A percentile compares a stretch with the other conserved stretches of the same genome.
Evolutionary conservation across 2,113 vertebrate species (phyloP).

Genomic region (Calyptomena viridis): DNA sequence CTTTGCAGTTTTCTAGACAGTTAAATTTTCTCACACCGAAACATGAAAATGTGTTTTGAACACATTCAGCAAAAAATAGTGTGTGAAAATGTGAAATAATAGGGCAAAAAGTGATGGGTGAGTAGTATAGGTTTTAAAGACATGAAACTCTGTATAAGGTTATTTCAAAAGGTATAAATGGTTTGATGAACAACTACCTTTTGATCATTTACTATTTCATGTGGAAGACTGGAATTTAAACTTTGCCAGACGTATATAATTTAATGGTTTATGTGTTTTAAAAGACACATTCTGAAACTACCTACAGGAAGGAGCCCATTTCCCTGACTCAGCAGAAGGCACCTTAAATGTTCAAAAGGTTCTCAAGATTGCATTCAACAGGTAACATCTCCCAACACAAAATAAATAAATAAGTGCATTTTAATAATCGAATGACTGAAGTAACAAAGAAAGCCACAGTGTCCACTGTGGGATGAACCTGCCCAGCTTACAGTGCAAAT

Average conservation of each 20-base stretch:
- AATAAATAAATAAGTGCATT: neutral
- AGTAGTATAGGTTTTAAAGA: neutral
- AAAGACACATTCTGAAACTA: neutral
- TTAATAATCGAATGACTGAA: neutral
- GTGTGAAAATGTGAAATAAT: neutral
- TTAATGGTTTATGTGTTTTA: neutral
- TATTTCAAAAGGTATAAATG: neutral
- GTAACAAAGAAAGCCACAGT: neutral
- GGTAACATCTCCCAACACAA: neutral
- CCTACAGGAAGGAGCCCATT: neutral
- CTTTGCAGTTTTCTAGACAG: neutral
- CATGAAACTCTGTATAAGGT: neutral
- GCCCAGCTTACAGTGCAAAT: neutral
- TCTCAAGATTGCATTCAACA: neutral
- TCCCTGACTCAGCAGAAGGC: neutral
- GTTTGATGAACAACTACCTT: neutral
- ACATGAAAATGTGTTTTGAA: neutral
- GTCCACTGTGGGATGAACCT: neutral
- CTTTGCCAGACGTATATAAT: neutral
- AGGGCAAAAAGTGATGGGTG: neutral
- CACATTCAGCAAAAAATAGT: neutral
- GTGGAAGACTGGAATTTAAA: neutral
- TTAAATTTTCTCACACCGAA: neutral
- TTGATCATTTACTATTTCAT: neutral
- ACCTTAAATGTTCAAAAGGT: accelerated